Base-by-base conservation (phyloP, 2,113 vertebrate genomes). In the Eonycteris spelaea region DNA sequence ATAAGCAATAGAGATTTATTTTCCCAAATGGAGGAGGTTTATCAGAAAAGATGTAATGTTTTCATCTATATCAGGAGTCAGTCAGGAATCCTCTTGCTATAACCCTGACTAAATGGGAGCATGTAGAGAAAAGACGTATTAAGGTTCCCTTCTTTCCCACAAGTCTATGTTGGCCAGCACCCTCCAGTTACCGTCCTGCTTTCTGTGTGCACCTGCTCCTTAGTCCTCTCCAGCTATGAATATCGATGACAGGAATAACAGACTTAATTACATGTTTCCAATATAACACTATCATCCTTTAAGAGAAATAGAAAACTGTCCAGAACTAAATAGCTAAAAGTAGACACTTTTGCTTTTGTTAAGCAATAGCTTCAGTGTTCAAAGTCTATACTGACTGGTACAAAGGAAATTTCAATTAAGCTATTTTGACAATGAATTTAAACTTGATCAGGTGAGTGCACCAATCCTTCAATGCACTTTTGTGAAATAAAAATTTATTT, bases 351-450 rank as follows among this genome's bases (percentile, higher is more conserved):
- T 70, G 63, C 57, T 84, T 93, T 38, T 65, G 68, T 78, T 55
- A 93, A n/a, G 28, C 1, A 30, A 75, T 57, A 8, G 43, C 24
- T 35, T 86, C 59, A 35, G 43, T 48, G 30, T 59, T 84, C 84
- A 45, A 75, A 73, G 53, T 59, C 51, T 74, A 43, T 40, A 33
- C 10, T 83, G 67, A 11, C 48, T 73, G 63, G 3, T 26, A 43
- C 26, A 48, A 92, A 65, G 78, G 57, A 94, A 77, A 97, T 84
- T 93, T 92, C 83, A 79, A 26, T 84, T 21, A 26, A 82, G 68
- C 55, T 67, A 18, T 55, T 88, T 70, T 86, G 48, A 68, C 18
- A 73, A 86, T 21, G 35, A 85, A 30, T 55, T 70, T 67, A 70
- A 95, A 91, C 48, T 65, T 90, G 16, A 70, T 74, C 30, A 84